phyloP scores from a whole-genome alignment of 2,797 vertebrate species.

The Silurus lanzhouensis region DNA sequence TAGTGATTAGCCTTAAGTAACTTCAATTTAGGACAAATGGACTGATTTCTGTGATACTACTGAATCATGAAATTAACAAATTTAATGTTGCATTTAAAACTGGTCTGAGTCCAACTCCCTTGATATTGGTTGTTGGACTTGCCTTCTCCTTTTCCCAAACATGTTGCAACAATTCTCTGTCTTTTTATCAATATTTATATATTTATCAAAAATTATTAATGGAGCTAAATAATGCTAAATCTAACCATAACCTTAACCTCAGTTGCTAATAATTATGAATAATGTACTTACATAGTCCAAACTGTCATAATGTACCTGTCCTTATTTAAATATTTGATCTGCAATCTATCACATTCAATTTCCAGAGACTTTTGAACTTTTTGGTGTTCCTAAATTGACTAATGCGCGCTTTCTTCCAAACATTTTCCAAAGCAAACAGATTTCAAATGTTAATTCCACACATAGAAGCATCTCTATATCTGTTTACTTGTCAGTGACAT shows the following conservation, averaged over 20 bases:
- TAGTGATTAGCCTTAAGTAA: neutral
- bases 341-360: neutral
- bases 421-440: neutral
- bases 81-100: conserved; percentile 16
- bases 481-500: neutral
- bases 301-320: neutral
- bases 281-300: neutral
- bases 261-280: too few relatives aligned
- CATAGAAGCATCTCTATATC: neutral
- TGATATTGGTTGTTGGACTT: neutral
- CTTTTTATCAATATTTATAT: neutral
- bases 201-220: neutral
- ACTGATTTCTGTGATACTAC: conserved; percentile 13
- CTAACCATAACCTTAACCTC: neutral
- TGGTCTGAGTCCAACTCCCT: neutral
- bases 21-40: conserved; percentile 26
- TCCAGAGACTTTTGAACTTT: neutral
- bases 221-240: neutral
- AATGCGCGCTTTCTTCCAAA: neutral
- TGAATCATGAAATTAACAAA: conserved; percentile 47
- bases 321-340: neutral
- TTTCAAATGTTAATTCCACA: neutral
- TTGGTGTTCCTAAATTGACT: neutral
- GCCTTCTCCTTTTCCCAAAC: neutral
- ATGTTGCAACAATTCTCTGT: neutral